Evolutionary conservation across 2,113 vertebrate species (phyloP).

Genomic region (Lampris megalopsis): DNA sequence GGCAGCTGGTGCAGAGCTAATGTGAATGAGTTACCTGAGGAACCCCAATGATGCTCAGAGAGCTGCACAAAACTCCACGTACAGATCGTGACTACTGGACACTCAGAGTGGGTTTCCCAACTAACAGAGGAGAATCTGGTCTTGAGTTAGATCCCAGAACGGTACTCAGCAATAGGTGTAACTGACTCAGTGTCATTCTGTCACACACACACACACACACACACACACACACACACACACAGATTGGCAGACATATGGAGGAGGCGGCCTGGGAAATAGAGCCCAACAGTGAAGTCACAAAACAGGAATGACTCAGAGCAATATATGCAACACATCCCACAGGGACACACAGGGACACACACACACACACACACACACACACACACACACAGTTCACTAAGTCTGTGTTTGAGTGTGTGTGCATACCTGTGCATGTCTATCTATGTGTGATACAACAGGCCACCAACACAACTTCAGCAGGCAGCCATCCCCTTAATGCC

Average conservation of each 20-base stretch:
- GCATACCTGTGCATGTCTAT: too few relatives aligned
- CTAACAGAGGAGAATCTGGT: not conserved
- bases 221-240: slow-evolving; percentile 10
- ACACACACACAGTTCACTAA: slow-evolving; percentile 12
- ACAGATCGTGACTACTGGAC: slow-evolving; percentile 2
- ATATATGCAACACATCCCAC: slow-evolving; percentile 43
- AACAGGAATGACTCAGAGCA: slow-evolving; percentile 49
- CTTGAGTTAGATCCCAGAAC: slow-evolving; percentile 19
- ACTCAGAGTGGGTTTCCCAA: not conserved
- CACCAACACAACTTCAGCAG: too few relatives aligned
- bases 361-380: slow-evolving; percentile 16
- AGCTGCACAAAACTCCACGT: not conserved
- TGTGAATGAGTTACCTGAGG: not conserved
- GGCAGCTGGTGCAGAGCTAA: not conserved
- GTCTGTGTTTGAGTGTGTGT: not conserved
- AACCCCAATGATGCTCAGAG: slow-evolving; percentile 1
- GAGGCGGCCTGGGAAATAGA: slow-evolving; percentile 26
- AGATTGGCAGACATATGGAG: too few relatives aligned
- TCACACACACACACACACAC: not conserved
- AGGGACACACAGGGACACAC: not conserved
- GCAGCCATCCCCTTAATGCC: too few relatives aligned
- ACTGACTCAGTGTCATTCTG: slow-evolving; percentile 48
- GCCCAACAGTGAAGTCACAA: slow-evolving; percentile 29
- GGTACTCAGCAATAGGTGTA: slow-evolving; percentile 31
- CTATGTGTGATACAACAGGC: too few relatives aligned